Conservation (phyloP, 2,797 vertebrate genomes). For the Champsocephalus gunnari region DNA sequence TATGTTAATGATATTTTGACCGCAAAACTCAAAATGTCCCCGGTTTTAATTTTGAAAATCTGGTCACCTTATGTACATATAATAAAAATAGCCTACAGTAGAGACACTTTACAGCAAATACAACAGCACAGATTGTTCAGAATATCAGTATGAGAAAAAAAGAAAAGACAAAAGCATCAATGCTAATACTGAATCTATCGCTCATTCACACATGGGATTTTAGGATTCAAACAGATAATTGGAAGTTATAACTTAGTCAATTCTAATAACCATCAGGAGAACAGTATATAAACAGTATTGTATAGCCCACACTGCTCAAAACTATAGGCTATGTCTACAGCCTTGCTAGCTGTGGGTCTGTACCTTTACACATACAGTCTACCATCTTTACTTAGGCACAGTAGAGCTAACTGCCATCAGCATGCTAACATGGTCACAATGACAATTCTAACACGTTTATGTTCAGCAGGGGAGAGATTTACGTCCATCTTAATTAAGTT, state of each 20-base stretch:
- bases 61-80: too few species aligned
- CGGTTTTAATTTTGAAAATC: too few species aligned
- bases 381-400: neutral
- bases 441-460: neutral
- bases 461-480: neutral
- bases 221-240: neutral
- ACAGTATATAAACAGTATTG: neutral
- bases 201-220: neutral
- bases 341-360: neutral
- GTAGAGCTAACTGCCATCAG: conserved; percentile 6
- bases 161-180: neutral
- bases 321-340: neutral
- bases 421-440: neutral
- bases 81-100: too few species aligned
- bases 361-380: too few species aligned
- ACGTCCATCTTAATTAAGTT: neutral
- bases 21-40: too few species aligned
- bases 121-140: too few species aligned
- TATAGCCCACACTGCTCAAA: neutral
- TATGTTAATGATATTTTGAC: too few species aligned
- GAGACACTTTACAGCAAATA: too few species aligned
- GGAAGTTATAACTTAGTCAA: neutral
- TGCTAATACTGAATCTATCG: neutral
- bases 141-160: too few species aligned
- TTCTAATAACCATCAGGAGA: neutral